phyloP scores from a whole-genome alignment of 2,797 vertebrate species.

The Parotocinclus haroldoi region DNA sequence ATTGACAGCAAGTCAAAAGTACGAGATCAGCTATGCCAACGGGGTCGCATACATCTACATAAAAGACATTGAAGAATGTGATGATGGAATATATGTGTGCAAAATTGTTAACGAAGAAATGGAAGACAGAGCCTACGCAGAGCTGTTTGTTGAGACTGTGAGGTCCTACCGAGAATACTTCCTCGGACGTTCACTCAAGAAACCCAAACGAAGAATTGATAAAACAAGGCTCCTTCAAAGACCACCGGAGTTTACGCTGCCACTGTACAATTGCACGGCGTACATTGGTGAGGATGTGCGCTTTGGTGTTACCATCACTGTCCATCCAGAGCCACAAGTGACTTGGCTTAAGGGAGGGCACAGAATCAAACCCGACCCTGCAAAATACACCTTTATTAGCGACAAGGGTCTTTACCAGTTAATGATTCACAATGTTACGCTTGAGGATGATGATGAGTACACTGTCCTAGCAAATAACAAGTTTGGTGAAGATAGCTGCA shows the following conservation, averaged over 20 bases:
- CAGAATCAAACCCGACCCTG: slow-evolving; percentile 88
- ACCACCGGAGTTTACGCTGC: slow-evolving; percentile 96
- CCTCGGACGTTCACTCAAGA: slow-evolving; percentile 83
- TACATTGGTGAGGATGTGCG: slow-evolving; percentile 94
- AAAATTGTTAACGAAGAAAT: slow-evolving; percentile 91
- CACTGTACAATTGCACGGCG: slow-evolving; percentile 88
- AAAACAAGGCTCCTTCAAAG: slow-evolving; percentile 83
- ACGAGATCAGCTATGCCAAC: slow-evolving; percentile 90
- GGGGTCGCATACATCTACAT: slow-evolving; percentile 92
- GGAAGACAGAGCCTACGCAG: slow-evolving; percentile 90
- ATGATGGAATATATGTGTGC: slow-evolving; percentile 93
- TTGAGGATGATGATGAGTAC: slow-evolving; percentile 90
- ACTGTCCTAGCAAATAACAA: slow-evolving; percentile 90
- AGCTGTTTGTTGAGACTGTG: slow-evolving; percentile 91
- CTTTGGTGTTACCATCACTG: slow-evolving; percentile 96
- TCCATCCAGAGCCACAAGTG: slow-evolving; percentile 94
- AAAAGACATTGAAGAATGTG: slow-evolving; percentile 89
- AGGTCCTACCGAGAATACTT: slow-evolving; percentile 89
- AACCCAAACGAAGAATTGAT: slow-evolving; percentile 85
- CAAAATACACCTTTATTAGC: slow-evolving; percentile 90
- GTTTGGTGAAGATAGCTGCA: slow-evolving; percentile 95
- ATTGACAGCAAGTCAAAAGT: slow-evolving; percentile 86
- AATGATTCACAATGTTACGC: slow-evolving; percentile 84
- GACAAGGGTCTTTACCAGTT: slow-evolving; percentile 98
- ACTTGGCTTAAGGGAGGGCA: slow-evolving; percentile 96